Base-by-base conservation (phyloP, 2,797 vertebrate species). In the Luscinia megarhynchos region DNA sequence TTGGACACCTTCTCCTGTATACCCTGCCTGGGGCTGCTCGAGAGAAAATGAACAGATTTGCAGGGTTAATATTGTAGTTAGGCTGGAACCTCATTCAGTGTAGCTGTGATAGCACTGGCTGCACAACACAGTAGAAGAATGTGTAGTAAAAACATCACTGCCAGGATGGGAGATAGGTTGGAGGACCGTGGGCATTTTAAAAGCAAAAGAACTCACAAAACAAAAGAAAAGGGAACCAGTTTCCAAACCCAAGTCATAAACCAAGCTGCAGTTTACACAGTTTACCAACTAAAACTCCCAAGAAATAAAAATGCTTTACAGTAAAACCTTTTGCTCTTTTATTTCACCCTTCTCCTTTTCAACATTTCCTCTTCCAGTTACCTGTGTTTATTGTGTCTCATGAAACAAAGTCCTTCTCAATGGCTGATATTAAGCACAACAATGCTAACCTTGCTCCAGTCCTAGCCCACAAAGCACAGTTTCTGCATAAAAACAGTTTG, bases 31-130 rank as follows among this genome's bases (percentile, higher is more conserved):
- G 94, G 96, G 97, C 96, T 94, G 89, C 94, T 93, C 4, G 0
- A 84, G 85, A 53, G 77, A 97, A 97, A 97, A 97, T 89, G 97
- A 97, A 96, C 94, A 97, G 97, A 97, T 97, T 96, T 97, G 95
- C 95, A 97, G 96, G 97, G 97, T 97, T 97, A 97, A 97, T 96
- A 94, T 73, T 94, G 91, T 96, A 96, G 93, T 97, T 97, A 96
- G 97, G 86, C 95, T 97, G 96, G 96, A 95, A 95, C 94, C 95
- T 97, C 95, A 94, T 96, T 97, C 97, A 91, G 92, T 34, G 23
- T 55, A 87, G 94, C 90, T 87, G 79, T 8, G 75, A 96, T 86
- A 96, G 75, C 15, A 10, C 40, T 2, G 77, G 76, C 95, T 94
- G 87, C 92, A 38, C 24, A 61, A 8, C 92, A 93, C 12, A 24